Evolutionary conservation across 2,888 invertebrate species (phyloP).

Genomic region (Drosophila barbarae): DNA sequence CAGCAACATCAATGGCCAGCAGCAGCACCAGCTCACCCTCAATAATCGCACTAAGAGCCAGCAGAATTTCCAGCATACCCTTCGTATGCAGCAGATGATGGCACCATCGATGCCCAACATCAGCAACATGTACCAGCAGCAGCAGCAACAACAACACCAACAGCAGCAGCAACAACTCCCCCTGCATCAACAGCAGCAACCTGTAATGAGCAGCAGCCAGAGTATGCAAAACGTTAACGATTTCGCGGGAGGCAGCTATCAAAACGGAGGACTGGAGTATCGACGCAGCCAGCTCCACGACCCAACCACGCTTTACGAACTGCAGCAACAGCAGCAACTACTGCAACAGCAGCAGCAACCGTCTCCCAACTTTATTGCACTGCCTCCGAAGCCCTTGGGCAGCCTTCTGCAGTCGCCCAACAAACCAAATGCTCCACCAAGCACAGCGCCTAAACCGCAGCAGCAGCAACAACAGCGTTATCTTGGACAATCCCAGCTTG

Average conservation of each 20-base stretch:
- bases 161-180: constrained; percentile 62
- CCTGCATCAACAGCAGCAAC: constrained; percentile 52
- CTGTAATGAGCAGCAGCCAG: constrained; percentile 78
- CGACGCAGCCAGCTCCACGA: constrained; percentile 81
- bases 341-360: constrained; percentile 78
- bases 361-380: constrained; percentile 68
- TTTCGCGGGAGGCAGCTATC: constrained; percentile 54
- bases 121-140: constrained; percentile 75
- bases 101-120: constrained; percentile 80
- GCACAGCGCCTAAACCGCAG: constrained; percentile 63
- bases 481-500: constrained; percentile 39
- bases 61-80: constrained; percentile 76
- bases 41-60: constrained; percentile 74
- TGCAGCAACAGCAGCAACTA: constrained; percentile 47
- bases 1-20: constrained; percentile 76
- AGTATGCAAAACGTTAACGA: constrained; percentile 80
- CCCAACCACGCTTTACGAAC: constrained; percentile 81
- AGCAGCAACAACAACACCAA: constrained; percentile 60
- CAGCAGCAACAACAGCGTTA: constrained; percentile 55
- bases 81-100: constrained; percentile 79
- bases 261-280: constrained; percentile 63
- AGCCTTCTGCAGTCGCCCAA: constrained; percentile 72
- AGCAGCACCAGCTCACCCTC: constrained; percentile 64
- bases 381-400: constrained; percentile 74
- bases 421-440: constrained; percentile 74